phyloP scores from a whole-genome alignment of 2,797 vertebrate species.

The Hyperoplus immaculatus region DNA sequence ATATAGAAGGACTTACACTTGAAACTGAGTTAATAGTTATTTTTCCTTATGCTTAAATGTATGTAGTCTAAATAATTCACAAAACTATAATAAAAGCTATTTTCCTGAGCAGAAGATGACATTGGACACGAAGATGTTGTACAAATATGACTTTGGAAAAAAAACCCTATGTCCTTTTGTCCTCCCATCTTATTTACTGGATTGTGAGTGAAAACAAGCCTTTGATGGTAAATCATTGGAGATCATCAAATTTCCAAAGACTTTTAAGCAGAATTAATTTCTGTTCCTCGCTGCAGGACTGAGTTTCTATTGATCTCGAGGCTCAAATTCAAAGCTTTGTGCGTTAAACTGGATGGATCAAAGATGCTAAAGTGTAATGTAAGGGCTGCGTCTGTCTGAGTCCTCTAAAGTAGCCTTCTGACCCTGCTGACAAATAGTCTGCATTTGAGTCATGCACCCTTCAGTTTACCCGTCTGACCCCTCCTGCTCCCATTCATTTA shows the following conservation, averaged over 20 bases:
- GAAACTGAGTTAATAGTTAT: too few relatives aligned
- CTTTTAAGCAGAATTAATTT: constrained; percentile 19
- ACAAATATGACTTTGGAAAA: neutral
- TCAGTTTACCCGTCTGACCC: constrained; percentile 2
- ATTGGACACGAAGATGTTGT: too few relatives aligned
- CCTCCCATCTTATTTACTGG: constrained; percentile 20
- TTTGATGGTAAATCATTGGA: constrained; percentile 34
- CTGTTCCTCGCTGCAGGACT: constrained; percentile 5
- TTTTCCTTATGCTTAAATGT: too few relatives aligned
- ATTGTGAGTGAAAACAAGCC: constrained; percentile 7
- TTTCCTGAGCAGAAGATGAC: too few relatives aligned
- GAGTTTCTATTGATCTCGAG: constrained; percentile 24
- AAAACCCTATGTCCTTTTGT: constrained; percentile 6
- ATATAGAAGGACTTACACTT: neutral
- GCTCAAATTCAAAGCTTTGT: constrained; percentile 22
- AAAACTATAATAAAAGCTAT: too few relatives aligned
- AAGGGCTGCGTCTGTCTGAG: constrained; percentile 21
- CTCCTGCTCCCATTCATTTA: neutral
- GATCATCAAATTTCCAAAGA: constrained; percentile 23
- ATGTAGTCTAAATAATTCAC: too few relatives aligned
- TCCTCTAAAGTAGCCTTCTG: constrained; percentile 5
- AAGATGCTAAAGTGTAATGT: constrained; percentile 4
- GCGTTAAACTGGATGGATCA: constrained; percentile 11
- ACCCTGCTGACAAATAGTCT: constrained; percentile 10
- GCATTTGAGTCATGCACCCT: neutral